Conservation (phyloP, 2,888 invertebrate species). For the Lobophora halterata region DNA sequence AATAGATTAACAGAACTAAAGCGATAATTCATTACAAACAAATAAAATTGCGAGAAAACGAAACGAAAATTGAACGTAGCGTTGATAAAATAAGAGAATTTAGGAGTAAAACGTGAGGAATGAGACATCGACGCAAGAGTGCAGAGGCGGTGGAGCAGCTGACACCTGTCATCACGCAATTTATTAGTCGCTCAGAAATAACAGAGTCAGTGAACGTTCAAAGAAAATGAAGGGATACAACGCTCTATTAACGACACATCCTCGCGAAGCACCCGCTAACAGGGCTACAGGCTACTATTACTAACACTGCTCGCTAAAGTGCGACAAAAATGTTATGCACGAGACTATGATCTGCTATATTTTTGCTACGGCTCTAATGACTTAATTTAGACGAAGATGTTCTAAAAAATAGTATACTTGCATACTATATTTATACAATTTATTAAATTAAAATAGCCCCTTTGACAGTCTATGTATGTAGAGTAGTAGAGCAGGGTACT, state of each 20-base stretch:
- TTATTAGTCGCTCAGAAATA: slow-evolving; percentile 80
- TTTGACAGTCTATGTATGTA: too few relatives aligned
- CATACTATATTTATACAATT: too few relatives aligned
- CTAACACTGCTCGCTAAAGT: slow-evolving; percentile 49
- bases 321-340: slow-evolving; percentile 20
- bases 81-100: slow-evolving; percentile 80
- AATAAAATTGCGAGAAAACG: slow-evolving; percentile 67
- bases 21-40: slow-evolving; percentile 63
- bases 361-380: too few relatives aligned
- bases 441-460: too few relatives aligned
- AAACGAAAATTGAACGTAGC: slow-evolving; percentile 77
- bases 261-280: slow-evolving; percentile 61
- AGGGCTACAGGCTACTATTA: slow-evolving; percentile 56
- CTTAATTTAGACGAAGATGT: too few relatives aligned
- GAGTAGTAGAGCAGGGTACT: too few relatives aligned
- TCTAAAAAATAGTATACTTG: too few relatives aligned
- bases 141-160: slow-evolving; percentile 80
- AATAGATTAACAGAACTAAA: slow-evolving; percentile 52
- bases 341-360: too few relatives aligned
- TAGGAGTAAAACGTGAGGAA: slow-evolving; percentile 78
- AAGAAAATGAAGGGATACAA: slow-evolving; percentile 76
- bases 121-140: slow-evolving; percentile 80
- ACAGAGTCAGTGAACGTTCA: slow-evolving; percentile 76
- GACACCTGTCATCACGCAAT: slow-evolving; percentile 81
- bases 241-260: slow-evolving; percentile 76